Base-by-base conservation (phyloP, 2,888 invertebrate genomes). In the Selenia dentaria region DNA sequence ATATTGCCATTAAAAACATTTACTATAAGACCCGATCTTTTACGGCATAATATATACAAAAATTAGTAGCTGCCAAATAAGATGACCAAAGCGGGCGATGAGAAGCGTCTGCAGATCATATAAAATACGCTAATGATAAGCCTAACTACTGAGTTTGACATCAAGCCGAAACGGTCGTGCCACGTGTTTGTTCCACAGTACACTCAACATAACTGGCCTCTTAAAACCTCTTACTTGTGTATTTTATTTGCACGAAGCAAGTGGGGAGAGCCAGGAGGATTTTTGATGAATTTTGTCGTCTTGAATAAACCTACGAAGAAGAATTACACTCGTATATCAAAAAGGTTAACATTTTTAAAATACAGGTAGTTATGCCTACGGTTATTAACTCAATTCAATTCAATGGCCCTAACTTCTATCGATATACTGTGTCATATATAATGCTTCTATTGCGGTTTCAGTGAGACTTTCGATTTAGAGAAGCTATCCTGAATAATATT, bases 161-260 rank as follows among this genome's bases (percentile, higher is more conserved):
- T 51, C 35, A 75, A 82, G 76, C 81, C 70, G 72, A 69, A 70
- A 66, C 69, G 60, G 65, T 59, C 61, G 62, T 67, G 67, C 68
- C 67, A 70, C 66, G 58, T 70, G 45, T 62, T 64, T 64, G 53
- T 58, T 37, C 12, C 38, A 60, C 58, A 55, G 46, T 68, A 77
- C 71, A 82, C 59, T 57, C 54, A 77, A 59, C 22, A 36, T 63
- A 72, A 64, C 67, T 69, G 69, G 74, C 70, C 68, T 69, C 70
- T 55, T 69, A 32, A 41, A 22, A 20, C 28, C 66, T 80, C 79
- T 83, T 87, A 87, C 79, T 86, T 87, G 83, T 77, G 78, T 73
- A 86, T 82, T 83, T 85, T 87, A 79, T 85, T 86, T 78, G 83
- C 80, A 78, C 86, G 89, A 74, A 89, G 86, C 82, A 89, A 86